These are phyloP conservation scores for Whitmania pigra DNA, from an alignment of 1,140 invertebrate species.

Conservation along the genomic window DNA sequence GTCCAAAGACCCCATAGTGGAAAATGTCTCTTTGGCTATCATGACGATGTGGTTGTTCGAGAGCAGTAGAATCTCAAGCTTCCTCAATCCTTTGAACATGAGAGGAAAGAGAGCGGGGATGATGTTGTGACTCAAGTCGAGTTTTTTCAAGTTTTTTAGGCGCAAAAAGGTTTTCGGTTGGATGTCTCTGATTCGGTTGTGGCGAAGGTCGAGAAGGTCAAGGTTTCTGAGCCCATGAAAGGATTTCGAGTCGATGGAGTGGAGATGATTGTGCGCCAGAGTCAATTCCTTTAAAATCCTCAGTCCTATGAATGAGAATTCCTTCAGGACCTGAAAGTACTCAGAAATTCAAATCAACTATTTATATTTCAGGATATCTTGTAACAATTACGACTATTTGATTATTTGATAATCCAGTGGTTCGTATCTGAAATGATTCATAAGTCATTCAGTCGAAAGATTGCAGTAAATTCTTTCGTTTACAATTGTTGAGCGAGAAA, in stretches of 20 bases:
- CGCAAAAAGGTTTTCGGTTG: slow-evolving; percentile 17
- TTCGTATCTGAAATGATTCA: too few relatives aligned
- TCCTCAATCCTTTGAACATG: slow-evolving; percentile 20
- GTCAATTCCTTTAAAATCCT: slow-evolving; percentile 7
- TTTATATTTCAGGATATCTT: too few relatives aligned
- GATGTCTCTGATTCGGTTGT: slow-evolving; percentile 21
- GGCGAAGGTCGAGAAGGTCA: slow-evolving; percentile 15
- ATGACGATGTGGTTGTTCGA: slow-evolving; percentile 18
- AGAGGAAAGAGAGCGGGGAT: slow-evolving; percentile 23
- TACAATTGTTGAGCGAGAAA: too few relatives aligned
- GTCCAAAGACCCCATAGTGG: slow-evolving; percentile 12
- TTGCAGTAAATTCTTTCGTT: too few relatives aligned
- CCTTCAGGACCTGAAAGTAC: background rate
- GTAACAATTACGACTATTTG: too few relatives aligned
- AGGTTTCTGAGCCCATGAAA: slow-evolving; percentile 17
- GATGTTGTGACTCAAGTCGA: slow-evolving; percentile 22
- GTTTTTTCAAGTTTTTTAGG: slow-evolving; percentile 15
- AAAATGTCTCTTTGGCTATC: slow-evolving; percentile 18
- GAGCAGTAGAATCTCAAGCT: slow-evolving; percentile 18
- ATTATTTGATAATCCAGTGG: too few relatives aligned
- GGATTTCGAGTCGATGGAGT: slow-evolving; percentile 14
- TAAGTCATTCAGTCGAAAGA: too few relatives aligned
- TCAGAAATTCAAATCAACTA: too few relatives aligned
- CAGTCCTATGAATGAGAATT: slow-evolving; percentile 12
- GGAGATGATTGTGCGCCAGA: slow-evolving; percentile 15